Evolutionary conservation across 2,797 vertebrate species (phyloP).

Genomic region (Enteromius viviparus): DNA sequence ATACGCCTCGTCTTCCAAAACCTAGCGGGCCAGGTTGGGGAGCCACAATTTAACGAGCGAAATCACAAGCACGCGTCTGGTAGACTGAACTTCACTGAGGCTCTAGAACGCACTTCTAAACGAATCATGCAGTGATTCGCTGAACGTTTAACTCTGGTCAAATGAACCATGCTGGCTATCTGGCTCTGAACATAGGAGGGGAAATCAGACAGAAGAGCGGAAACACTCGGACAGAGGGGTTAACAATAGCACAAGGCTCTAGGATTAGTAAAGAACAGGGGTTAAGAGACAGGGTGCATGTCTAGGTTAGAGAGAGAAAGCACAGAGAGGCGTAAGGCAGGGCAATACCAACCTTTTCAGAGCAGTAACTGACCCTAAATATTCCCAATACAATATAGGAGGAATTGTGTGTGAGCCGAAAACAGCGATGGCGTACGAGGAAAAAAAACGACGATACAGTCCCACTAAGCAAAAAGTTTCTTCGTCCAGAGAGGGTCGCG

Average conservation of each 20-base stretch:
- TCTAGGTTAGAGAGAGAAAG: conserved; percentile 85
- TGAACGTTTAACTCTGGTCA: not conserved
- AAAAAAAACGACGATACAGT: conserved; percentile 38
- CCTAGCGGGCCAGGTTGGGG: conserved; percentile 4
- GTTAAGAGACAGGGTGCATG: conserved; percentile 82
- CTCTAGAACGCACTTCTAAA: conserved; percentile 8
- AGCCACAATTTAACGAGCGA: conserved; percentile 2
- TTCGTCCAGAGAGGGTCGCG: not conserved
- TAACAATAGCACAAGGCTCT: conserved; percentile 55
- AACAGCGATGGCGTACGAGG: conserved; percentile 60
- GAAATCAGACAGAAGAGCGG: conserved; percentile 9
- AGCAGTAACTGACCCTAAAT: conserved; percentile 97
- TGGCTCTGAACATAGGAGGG: conserved; percentile 3
- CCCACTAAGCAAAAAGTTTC: conserved; percentile 39
- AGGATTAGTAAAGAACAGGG: conserved; percentile 66
- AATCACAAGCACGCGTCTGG: not conserved
- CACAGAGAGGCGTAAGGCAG: conserved; percentile 96
- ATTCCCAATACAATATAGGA: conserved; percentile 92
- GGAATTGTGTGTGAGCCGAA: conserved; percentile 92
- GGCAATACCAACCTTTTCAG: conserved; percentile 99
- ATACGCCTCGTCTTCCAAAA: not conserved
- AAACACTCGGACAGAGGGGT: conserved; percentile 22
- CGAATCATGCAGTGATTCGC: conserved; percentile 18
- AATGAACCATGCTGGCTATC: conserved; percentile 9
- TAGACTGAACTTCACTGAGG: not conserved